Base-by-base conservation (phyloP, 1,140 invertebrate genomes). In the Ditylenchus dipsaci region DNA sequence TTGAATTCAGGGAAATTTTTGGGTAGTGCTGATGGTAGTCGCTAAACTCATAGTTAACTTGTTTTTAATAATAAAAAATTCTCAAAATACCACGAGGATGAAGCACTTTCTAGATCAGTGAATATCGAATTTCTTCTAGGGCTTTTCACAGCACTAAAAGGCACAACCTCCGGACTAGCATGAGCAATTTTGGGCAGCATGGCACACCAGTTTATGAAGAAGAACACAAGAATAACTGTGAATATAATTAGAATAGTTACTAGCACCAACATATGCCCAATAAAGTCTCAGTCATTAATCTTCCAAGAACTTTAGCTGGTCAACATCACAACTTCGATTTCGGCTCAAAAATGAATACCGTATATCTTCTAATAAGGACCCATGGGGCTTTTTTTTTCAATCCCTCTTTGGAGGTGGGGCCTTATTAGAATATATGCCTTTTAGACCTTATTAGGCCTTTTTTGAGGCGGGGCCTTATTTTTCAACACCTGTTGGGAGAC, bases 111-210 rank as follows among this genome's bases (percentile, higher is more conserved):
- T n/a, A 45, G 23, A 42, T 58, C 56, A 58, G 29, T 65, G 27
- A 65, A 65, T 38, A 45, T 29, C 19, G 63, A 65, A 65, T 65
- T 45, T 57, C 43, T 56, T 65, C 63, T 21, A 21, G 63, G 63
- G 19, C 63, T 65, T 30, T 65, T 65, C n/a, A 65, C 63, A 57
- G 45, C 49, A n/a, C 63, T 65, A 23, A 30, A 65, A 1, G 63
- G 63, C 23, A 65, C 43, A 45, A 65, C 23, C 30, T 65, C 63
- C 17, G 63, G 63, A 30, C 30, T 38, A 11, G 63, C 43, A 65
- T 65, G 33, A 19, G 56, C 45, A 8, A 38, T 30, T 65, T 65
- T 65, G 38, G 63, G 63, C 9, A 65, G 17, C 38, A 65, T 43
- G 1, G 63, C 63, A 43, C 63, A 65, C 7, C 43, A 45, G 26